phyloP scores from a whole-genome alignment of 2,888 invertebrate genomes.

The Diloba caeruleocephala region DNA sequence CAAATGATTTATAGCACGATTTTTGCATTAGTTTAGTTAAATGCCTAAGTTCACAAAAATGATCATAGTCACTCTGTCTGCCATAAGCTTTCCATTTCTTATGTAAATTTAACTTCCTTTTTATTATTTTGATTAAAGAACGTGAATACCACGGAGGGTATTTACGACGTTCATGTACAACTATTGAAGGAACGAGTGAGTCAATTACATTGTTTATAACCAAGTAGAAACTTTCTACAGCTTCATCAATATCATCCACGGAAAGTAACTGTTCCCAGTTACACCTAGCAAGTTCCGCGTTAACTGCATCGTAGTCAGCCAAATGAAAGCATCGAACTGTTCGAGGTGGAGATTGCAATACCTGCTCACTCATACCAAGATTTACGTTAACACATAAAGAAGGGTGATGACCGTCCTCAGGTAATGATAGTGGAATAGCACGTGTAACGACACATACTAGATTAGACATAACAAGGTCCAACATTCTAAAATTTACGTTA shows the following conservation, averaged over 20 bases:
- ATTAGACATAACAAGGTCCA: neutral
- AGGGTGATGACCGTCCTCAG: neutral
- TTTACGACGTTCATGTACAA: no score
- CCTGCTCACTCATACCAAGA: neutral
- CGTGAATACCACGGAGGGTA: no score
- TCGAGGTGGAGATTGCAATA: neutral
- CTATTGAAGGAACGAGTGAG: neutral
- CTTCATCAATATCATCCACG: no score
- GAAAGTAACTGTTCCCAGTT: neutral
- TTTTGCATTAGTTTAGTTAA: no score
- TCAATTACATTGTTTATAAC: slow-evolving; percentile 1
- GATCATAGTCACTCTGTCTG: no score
- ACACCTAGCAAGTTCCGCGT: neutral
- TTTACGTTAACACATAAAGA: neutral
- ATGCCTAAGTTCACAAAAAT: no score
- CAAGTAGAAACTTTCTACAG: neutral
- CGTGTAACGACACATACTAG: no score
- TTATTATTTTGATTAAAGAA: no score
- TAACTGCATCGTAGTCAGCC: neutral
- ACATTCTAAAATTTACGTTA: neutral
- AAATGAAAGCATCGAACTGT: neutral
- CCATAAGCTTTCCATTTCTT: no score
- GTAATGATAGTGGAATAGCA: neutral
- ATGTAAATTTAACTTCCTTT: no score
- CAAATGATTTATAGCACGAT: no score